Conservation (phyloP, 2,113 vertebrate genomes). For the Maccullochella peelii region DNA sequence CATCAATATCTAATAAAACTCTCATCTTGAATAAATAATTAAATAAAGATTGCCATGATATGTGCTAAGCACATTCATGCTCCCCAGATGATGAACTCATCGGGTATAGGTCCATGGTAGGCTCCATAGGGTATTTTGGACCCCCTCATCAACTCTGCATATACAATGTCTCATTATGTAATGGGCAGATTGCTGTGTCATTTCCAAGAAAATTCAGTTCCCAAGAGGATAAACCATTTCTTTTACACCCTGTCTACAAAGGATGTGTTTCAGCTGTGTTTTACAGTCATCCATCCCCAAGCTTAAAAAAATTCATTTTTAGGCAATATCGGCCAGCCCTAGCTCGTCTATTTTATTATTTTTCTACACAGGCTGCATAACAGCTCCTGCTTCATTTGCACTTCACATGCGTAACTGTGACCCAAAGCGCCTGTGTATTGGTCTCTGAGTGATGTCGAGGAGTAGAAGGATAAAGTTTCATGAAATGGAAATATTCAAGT, state of each 20-base stretch:
- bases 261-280: not conserved
- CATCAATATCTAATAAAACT: not conserved
- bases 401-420: not conserved
- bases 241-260: not conserved
- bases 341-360: not conserved
- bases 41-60: not conserved
- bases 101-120: no score
- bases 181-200: not conserved
- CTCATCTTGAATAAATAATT: not conserved
- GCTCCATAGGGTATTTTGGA: not conserved
- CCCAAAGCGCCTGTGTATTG: not conserved
- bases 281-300: not conserved
- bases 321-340: not conserved
- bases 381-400: not conserved
- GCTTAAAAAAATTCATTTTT: not conserved
- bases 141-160: not conserved
- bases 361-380: not conserved
- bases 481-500: slow-evolving; percentile 12
- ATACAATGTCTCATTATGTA: not conserved
- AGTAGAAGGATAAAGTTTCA: not conserved
- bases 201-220: not conserved
- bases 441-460: not conserved
- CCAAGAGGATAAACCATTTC: not conserved
- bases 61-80: not conserved
- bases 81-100: slow-evolving; percentile 4